Percentiles rank a stretch among this genome's conserved stretches.
These are phyloP conservation scores for Theristicus caerulescens DNA, from an alignment of 2,113 vertebrate species.

Conservation along the genomic window DNA sequence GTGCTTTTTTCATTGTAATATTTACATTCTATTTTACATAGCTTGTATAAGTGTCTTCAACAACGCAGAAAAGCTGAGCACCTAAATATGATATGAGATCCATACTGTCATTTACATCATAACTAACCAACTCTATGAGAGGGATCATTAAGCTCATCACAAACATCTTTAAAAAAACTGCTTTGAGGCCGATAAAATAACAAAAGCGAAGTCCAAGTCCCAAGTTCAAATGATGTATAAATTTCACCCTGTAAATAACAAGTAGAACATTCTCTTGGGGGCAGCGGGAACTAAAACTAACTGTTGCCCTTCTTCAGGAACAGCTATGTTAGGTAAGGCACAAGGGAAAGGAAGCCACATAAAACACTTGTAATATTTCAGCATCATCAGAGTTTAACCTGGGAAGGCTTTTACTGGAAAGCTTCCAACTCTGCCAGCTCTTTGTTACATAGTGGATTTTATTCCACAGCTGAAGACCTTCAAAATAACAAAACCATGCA, in stretches of 20 bases:
- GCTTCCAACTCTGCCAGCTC: background rate
- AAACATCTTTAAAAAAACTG: background rate
- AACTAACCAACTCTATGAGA: background rate
- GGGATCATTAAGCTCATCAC: background rate
- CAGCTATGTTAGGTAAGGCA: background rate
- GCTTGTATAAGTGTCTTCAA: background rate
- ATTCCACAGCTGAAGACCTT: slow-evolving; percentile 40
- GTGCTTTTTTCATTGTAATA: background rate
- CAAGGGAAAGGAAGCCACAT: background rate
- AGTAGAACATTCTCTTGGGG: background rate
- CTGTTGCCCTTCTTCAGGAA: background rate
- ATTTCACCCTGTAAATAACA: background rate
- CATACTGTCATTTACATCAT: background rate
- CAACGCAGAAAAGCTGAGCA: background rate
- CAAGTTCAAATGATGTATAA: background rate
- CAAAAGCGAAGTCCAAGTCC: background rate
- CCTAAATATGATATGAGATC: background rate
- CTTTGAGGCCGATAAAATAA: background rate
- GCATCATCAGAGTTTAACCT: slow-evolving; percentile 3
- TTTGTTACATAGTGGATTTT: background rate
- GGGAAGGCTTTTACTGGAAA: background rate
- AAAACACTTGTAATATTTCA: slow-evolving; percentile 12
- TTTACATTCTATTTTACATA: background rate
- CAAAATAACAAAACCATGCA: slow-evolving; percentile 18
- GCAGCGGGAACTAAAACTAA: background rate